Evolutionary conservation across 2,888 invertebrate genomes (phyloP).

Genomic region (Zhuqinia jingwanae): DNA sequence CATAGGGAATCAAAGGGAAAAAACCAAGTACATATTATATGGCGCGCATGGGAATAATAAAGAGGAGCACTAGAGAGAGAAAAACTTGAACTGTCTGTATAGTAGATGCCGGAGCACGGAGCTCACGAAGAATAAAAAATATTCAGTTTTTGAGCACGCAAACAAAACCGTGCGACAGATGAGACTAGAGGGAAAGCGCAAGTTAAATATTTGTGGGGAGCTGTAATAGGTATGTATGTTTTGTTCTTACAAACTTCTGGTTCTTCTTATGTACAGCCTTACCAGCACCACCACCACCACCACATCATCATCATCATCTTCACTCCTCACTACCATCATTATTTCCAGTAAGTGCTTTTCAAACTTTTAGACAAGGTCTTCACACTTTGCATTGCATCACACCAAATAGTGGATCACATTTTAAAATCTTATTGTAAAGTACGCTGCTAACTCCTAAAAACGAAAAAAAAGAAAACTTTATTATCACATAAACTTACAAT

Average conservation of each 20-base stretch:
- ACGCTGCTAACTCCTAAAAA: too few species aligned
- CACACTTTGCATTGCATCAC: constrained; percentile 21
- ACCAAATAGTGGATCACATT: background rate
- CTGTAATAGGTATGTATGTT: background rate
- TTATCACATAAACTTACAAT: too few species aligned
- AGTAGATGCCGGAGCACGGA: background rate
- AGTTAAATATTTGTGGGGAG: background rate
- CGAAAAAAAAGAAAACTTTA: too few species aligned
- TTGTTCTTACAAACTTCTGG: background rate
- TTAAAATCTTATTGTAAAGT: too few species aligned
- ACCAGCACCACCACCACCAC: too few species aligned
- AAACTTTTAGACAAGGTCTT: constrained; percentile 7
- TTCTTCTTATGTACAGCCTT: too few species aligned
- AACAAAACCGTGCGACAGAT: too few species aligned
- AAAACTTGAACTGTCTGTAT: background rate
- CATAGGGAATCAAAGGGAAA: background rate
- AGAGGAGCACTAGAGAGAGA: background rate
- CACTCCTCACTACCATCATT: too few species aligned
- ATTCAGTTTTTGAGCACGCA: background rate
- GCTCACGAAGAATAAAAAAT: background rate
- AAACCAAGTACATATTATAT: background rate
- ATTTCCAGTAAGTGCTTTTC: background rate
- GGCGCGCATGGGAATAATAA: constrained; percentile 33
- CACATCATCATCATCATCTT: constrained; percentile 29
- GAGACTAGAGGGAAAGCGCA: background rate